Percentiles rank a stretch among this genome's conserved stretches.
phyloP scores from a whole-genome alignment of 2,113 vertebrate species.

The Nesospiza acunhae region DNA sequence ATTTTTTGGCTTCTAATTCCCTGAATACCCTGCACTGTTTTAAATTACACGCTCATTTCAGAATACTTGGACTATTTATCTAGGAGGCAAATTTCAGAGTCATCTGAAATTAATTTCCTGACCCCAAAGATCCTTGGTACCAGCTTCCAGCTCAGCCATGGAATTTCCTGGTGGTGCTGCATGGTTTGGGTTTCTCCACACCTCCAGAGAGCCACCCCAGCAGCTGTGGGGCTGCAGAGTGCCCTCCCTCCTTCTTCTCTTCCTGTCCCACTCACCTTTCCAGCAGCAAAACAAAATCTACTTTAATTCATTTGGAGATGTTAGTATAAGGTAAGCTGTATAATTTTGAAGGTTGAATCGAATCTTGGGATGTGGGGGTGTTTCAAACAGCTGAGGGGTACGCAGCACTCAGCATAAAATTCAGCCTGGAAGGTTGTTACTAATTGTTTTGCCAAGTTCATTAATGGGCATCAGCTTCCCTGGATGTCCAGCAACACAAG shows the following conservation, averaged over 20 bases:
- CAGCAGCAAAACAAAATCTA: not conserved
- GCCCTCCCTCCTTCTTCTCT: not conserved
- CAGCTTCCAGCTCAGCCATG: slow-evolving; percentile 60
- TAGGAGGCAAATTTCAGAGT: slow-evolving; percentile 61
- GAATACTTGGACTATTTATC: slow-evolving; percentile 62
- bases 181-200: slow-evolving; percentile 31
- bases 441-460: not conserved
- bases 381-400: not conserved
- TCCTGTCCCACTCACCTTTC: not conserved
- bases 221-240: not conserved
- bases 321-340: not conserved
- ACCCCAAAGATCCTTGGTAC: slow-evolving; percentile 67
- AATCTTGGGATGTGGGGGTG: fast-evolving
- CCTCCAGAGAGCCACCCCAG: not conserved
- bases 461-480: not conserved
- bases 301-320: not conserved
- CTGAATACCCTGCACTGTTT: slow-evolving; percentile 31
- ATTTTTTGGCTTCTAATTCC: slow-evolving; percentile 36
- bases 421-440: not conserved
- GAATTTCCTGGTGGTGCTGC: slow-evolving; percentile 63
- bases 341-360: not conserved
- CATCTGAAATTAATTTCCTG: slow-evolving; percentile 72
- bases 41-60: slow-evolving; percentile 65
- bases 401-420: not conserved
- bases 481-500: not conserved